Percentiles rank a stretch among this genome's conserved stretches.
Conservation (phyloP, 2,113 vertebrate species). For the Eira barbara region DNA sequence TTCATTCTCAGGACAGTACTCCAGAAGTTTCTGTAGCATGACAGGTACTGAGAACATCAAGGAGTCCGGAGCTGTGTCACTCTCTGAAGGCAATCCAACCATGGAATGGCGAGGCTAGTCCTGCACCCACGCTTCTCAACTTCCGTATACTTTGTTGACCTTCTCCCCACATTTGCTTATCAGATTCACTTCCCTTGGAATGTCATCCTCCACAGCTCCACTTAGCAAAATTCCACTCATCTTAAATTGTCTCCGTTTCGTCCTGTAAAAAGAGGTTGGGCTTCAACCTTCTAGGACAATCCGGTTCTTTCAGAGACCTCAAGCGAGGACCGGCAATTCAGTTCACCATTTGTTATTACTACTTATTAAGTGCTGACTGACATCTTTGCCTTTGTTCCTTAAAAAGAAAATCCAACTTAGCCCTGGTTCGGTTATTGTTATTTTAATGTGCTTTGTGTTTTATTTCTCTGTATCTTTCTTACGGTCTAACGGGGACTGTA, state of each 20-base stretch:
- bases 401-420: background rate
- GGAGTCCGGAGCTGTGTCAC: background rate
- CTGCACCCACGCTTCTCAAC: background rate
- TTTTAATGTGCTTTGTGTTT: background rate
- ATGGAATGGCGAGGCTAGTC: background rate
- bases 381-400: constrained; percentile 9
- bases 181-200: background rate
- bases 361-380: background rate
- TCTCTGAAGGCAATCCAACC: background rate
- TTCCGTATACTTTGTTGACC: background rate
- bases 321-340: background rate
- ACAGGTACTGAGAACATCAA: background rate
- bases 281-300: background rate
- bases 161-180: background rate
- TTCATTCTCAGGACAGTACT: background rate
- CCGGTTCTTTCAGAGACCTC: background rate
- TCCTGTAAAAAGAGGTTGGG: background rate
- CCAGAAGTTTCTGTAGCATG: background rate
- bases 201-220: background rate
- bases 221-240: background rate
- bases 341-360: background rate
- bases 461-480: background rate
- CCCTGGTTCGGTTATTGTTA: background rate
- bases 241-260: background rate
- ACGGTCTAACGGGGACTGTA: background rate